phyloP scores from a whole-genome alignment of 2,113 vertebrate species.

The Macquaria ambigua region DNA sequence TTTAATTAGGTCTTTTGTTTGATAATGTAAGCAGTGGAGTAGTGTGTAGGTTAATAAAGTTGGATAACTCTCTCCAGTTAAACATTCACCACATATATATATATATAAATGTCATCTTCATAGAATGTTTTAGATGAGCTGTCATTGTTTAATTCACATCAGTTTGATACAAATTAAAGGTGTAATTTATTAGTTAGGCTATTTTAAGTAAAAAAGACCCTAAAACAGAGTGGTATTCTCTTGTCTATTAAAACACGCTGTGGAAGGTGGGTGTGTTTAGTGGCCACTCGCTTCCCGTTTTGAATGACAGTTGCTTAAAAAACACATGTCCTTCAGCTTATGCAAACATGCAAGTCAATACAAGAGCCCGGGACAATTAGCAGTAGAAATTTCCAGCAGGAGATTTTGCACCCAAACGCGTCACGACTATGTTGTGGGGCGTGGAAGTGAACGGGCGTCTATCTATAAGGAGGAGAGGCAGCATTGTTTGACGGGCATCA shows the following conservation, averaged over 20 bases:
- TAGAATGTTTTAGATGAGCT: not conserved
- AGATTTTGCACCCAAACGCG: not conserved
- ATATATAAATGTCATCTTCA: not conserved
- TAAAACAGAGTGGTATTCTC: not conserved
- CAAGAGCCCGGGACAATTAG: not conserved
- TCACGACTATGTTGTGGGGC: slow-evolving; percentile 63
- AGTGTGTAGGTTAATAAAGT: not conserved
- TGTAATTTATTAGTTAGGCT: no score
- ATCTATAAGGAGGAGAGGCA: slow-evolving; percentile 47
- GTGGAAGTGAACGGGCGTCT: slow-evolving; percentile 25
- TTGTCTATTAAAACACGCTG: not conserved
- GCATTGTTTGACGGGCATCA: not conserved
- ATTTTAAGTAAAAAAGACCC: not conserved
- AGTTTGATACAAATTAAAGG: not conserved
- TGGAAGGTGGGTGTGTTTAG: not conserved
- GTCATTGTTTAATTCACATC: not conserved
- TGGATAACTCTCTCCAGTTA: not conserved
- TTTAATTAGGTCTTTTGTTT: not conserved
- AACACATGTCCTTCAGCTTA: not conserved
- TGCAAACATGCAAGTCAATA: not conserved
- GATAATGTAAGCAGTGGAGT: not conserved
- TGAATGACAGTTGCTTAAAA: not conserved
- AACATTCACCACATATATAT: not conserved
- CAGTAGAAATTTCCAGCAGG: slow-evolving; percentile 1
- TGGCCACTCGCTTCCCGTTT: not conserved